phyloP scores from a whole-genome alignment of 2,113 vertebrate species.

The Protobothrops flavoviridis region DNA sequence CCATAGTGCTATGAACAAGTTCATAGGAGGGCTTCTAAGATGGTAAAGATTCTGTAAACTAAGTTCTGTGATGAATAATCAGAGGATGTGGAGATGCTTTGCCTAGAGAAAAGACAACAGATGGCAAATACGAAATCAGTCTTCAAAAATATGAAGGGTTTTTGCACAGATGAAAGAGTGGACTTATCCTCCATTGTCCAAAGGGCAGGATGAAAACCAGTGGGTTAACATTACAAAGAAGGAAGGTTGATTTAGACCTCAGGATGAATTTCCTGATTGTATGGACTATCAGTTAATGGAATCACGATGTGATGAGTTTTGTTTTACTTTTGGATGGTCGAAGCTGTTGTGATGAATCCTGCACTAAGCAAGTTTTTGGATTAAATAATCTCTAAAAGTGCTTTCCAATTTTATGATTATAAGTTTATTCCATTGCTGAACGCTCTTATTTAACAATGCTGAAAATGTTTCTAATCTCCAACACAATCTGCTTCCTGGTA shows the following conservation, averaged over 20 bases:
- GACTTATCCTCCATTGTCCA: neutral
- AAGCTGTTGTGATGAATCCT: neutral
- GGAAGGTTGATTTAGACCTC: neutral
- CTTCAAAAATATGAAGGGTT: neutral
- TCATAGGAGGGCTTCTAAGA: neutral
- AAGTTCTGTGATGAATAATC: neutral
- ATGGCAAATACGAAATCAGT: neutral
- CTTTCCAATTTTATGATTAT: neutral
- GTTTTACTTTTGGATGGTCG: neutral
- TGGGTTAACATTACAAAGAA: neutral
- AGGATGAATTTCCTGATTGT: neutral
- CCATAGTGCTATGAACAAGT: neutral
- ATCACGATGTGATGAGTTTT: neutral
- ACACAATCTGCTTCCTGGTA: neutral
- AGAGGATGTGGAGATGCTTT: neutral
- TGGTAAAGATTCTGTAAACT: neutral
- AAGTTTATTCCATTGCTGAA: neutral
- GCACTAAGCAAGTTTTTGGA: neutral
- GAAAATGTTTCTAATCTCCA: neutral
- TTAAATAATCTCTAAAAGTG: neutral
- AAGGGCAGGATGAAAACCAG: neutral
- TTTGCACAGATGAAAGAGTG: neutral
- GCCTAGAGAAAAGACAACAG: neutral
- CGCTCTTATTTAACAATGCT: neutral
- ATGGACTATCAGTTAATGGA: neutral